A percentile compares a stretch with the other conserved stretches of the same genome.
Conservation (phyloP, 2,888 invertebrate genomes). For the Sesia bembeciformis region DNA sequence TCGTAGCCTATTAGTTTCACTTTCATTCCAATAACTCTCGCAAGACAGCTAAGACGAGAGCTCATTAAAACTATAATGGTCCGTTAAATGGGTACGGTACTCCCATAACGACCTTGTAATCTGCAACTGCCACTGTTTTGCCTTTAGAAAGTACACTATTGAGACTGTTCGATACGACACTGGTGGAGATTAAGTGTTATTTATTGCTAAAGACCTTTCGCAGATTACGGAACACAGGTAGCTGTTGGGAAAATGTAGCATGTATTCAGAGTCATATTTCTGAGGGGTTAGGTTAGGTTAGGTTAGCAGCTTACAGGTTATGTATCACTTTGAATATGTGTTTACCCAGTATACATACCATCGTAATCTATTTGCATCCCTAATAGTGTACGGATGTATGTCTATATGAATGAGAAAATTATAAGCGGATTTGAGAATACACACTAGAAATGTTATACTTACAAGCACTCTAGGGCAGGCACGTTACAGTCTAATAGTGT, state of each 20-base stretch:
- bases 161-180: constrained; percentile 8
- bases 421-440: too few species aligned
- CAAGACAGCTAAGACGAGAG: constrained; percentile 10
- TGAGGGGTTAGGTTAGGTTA: too few species aligned
- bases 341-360: too few species aligned
- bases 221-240: constrained; percentile 6
- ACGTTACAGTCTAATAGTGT: too few species aligned
- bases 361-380: too few species aligned
- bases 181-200: constrained; percentile 14
- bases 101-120: constrained; percentile 7
- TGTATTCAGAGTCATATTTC: neutral
- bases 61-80: constrained; percentile 29
- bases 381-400: too few species aligned
- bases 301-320: too few species aligned
- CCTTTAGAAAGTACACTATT: constrained; percentile 15
- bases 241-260: neutral
- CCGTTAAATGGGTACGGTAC: constrained; percentile 21
- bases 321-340: too few species aligned
- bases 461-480: too few species aligned
- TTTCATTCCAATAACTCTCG: constrained; percentile 53
- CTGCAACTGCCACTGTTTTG: constrained; percentile 7
- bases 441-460: too few species aligned
- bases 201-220: constrained; percentile 13
- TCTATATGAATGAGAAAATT: too few species aligned
- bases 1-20: constrained; percentile 55